Base-by-base conservation (phyloP, 2,113 vertebrate species). In the Ancistrus triradiatus region DNA sequence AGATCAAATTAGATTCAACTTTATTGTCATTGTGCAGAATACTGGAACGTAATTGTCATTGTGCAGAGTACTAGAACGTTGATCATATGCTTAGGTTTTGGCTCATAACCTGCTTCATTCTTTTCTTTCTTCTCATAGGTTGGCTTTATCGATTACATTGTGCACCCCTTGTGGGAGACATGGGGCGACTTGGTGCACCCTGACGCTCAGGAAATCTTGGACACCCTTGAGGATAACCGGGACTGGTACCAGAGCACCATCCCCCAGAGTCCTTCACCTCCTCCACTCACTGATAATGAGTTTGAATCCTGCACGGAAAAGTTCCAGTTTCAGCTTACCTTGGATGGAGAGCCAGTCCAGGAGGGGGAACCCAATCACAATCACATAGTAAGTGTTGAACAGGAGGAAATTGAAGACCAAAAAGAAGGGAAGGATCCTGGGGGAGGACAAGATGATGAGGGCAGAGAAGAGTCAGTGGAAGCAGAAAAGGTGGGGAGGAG, bases 221-320 rank as follows among this genome's bases (percentile, higher is more conserved):
- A 95, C 79, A 92, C 91, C 0, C 70, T 95, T 71, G 92, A 95
- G 74, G 93, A 95, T 83, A 95, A 95, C 86, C 81, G 93, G 72
- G 90, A 93, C 83, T 95, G 93, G 93, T 95, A 95, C 79, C 92
- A 95, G 77, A 92, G 91, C 28, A 93, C 90, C 67, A 93, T 94
- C 27, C 90, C 91, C 1, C 92, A 92, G 76, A 95, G 93, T 68
- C 93, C 92, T 0, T 92, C 92, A 0, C 92, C 92, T 0, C 90
- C 91, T 0, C 89, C 85, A 0, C 80, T 78, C 13, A 78, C 80
- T 2, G 85, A 85, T 62, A 84, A 85, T 57, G 85, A 86, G 8
- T 81, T 90, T 6, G 84, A 87, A 9, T 59, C 68, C 50, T 87
- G 84, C 69, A 80, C 73, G 1, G 86, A 90, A 46, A 87, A 84